Conservation (phyloP, 2,888 invertebrate species). For the Lordiphosa andalusiaca region DNA sequence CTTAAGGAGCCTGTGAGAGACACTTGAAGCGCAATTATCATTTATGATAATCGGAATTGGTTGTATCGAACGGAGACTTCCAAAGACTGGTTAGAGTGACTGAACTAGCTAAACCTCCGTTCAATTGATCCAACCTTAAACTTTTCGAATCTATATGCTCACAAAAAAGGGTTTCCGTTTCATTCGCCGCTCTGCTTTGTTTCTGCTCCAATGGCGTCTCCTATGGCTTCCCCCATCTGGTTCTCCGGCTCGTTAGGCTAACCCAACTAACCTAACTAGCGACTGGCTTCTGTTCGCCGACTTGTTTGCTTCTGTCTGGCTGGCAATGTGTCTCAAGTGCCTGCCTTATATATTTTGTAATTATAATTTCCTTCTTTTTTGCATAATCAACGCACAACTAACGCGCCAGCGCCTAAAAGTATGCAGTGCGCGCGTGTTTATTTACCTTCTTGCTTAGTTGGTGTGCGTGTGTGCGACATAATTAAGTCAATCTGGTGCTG, state of each 20-base stretch:
- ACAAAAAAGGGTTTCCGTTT: no score
- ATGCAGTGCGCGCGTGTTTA: conserved; percentile 58
- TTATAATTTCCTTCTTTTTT: conserved; percentile 56
- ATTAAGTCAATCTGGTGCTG: conserved; percentile 66
- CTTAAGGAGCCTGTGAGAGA: no score
- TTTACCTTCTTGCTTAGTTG: conserved; percentile 45
- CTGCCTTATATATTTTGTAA: conserved; percentile 66
- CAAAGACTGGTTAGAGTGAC: no score
- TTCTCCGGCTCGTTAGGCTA: background rate
- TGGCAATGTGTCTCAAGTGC: conserved; percentile 55
- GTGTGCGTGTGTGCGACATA: conserved; percentile 43
- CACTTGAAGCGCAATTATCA: no score
- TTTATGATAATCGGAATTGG: no score
- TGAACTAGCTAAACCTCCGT: no score
- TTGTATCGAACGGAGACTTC: no score
- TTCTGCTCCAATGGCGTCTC: no score
- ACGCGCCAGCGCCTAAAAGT: conserved; percentile 38
- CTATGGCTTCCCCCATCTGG: background rate
- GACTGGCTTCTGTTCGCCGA: conserved; percentile 11
- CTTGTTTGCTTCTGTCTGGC: conserved; percentile 23
- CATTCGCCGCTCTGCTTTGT: no score
- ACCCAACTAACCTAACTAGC: conserved; percentile 23
- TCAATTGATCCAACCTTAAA: no score
- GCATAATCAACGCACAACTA: conserved; percentile 49
- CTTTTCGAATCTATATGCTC: no score